These are phyloP conservation scores for Pomacea canaliculata DNA, from an alignment of 2,888 invertebrate species.

Conservation along the genomic window DNA sequence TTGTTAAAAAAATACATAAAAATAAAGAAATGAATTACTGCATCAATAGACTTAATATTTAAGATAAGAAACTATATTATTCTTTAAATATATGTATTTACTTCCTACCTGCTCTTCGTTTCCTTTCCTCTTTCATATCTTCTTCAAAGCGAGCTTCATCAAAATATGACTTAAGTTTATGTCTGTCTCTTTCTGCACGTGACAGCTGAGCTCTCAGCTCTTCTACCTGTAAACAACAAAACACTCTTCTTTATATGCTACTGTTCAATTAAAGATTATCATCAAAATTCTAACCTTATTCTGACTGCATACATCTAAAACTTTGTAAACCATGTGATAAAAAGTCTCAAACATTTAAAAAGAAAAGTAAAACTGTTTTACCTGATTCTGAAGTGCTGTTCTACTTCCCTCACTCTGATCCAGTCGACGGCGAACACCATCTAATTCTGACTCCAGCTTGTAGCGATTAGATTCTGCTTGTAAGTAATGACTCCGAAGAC, in stretches of 20 bases:
- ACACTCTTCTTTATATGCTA: too few relatives aligned
- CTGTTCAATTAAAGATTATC: too few relatives aligned
- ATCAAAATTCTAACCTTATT: too few relatives aligned
- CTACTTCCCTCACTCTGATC: conserved; percentile 63
- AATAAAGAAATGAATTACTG: too few relatives aligned
- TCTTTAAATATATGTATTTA: background rate
- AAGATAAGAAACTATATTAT: background rate
- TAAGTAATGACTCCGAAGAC: conserved; percentile 46
- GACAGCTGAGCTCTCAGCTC: conserved; percentile 56
- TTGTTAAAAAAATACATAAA: too few relatives aligned
- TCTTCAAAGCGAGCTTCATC: conserved; percentile 57
- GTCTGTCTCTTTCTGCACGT: conserved; percentile 54
- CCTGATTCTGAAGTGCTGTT: conserved; percentile 57
- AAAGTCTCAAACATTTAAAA: background rate
- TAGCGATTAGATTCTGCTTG: conserved; percentile 54
- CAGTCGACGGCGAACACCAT: conserved; percentile 55
- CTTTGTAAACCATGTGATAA: background rate
- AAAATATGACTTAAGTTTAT: conserved; percentile 48
- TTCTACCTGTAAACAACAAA: conserved; percentile 46
- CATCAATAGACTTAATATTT: background rate
- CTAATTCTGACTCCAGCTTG: conserved; percentile 61
- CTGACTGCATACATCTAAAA: background rate
- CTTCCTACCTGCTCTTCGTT: conserved; percentile 28
- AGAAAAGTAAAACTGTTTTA: conserved; percentile 17
- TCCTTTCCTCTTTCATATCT: conserved; percentile 49